These are phyloP conservation scores for Acinonyx jubatus DNA, from an alignment of 2,113 vertebrate genomes.

Conservation along the genomic window DNA sequence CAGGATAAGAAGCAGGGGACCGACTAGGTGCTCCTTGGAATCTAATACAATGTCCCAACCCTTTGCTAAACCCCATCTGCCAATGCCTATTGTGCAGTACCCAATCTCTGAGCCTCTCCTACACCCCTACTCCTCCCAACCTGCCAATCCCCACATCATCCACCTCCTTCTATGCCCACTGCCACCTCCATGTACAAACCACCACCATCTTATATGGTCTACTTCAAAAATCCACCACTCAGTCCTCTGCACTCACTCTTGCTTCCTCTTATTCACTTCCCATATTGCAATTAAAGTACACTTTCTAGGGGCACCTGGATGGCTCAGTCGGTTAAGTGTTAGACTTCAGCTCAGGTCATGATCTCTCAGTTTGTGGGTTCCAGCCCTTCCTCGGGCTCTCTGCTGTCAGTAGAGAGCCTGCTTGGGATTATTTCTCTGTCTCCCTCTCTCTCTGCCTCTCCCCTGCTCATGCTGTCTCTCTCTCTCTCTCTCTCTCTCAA, in stretches of 20 bases:
- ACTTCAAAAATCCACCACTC: background rate
- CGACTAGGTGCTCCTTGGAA: background rate
- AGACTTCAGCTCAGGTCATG: too few relatives aligned
- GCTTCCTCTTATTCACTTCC: background rate
- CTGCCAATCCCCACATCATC: background rate
- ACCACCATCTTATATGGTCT: background rate
- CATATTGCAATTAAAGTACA: background rate
- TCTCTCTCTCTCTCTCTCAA: too few relatives aligned
- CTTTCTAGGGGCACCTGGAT: too few relatives aligned
- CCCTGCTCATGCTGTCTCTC: too few relatives aligned
- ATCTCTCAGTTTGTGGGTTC: too few relatives aligned
- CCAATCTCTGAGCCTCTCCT: background rate
- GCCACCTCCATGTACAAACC: background rate
- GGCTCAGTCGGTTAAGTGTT: too few relatives aligned
- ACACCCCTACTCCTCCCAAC: background rate
- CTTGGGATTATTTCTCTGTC: too few relatives aligned
- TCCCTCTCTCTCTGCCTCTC: too few relatives aligned
- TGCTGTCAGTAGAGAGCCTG: too few relatives aligned
- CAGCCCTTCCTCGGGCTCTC: too few relatives aligned
- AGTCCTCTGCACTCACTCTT: background rate
- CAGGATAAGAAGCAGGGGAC: background rate
- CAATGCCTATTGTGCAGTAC: background rate
- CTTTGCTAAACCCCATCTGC: background rate
- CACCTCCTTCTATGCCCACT: background rate
- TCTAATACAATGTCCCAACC: background rate